Evolutionary conservation across 1,140 invertebrate species (phyloP), one percentile per base, ranked within the genome.

Genomic region (Penaeus chinensis): DNA sequence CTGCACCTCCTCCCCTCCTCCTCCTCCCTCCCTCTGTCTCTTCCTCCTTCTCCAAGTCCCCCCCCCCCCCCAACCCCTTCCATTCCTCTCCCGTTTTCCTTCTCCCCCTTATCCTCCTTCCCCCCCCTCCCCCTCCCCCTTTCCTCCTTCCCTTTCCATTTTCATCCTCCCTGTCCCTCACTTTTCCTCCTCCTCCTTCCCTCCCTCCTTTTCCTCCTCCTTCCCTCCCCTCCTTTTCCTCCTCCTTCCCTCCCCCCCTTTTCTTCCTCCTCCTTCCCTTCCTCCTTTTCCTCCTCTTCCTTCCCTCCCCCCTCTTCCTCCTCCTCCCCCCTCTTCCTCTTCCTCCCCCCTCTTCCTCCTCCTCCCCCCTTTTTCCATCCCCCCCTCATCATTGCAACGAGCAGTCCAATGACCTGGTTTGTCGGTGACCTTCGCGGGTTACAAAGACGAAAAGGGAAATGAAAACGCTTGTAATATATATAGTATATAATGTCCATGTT

Each of bases 381-480:
- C 20, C 32, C 54, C 54, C 54, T 54, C 54, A 54, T 54, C 54
- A 54, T 54, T 54, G 54, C 54, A 54, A 54, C 54, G 54, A 54
- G 54, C 54, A 54, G 54, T 54, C 16, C 54, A 54, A 54, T 54
- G 42, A 74, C 71, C 71, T 74, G 71, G 27, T 74, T 32, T 37
- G 27, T 19, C 27, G 71, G 27, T 18, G 71, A 74, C 71, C 71
- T 74, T 74, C 71, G 13, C 71, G 71, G 71, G 71, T 74, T 74
- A 74, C 27, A 74, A 37, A 74, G 54, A 32, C 27, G 42, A 74
- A 74, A 74, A n/a, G 71, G 71, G 71, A 74, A 74, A 74, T 74
- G 42, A 74, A 74, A 74, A 74, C 71, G 71, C 71, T 74, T 74
- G 71, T 74, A 74, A 74, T 74, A 74, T 74, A 74, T 37, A 74